Base-by-base conservation (phyloP, 1,140 invertebrate species). In the Nasonia vitripennis region DNA sequence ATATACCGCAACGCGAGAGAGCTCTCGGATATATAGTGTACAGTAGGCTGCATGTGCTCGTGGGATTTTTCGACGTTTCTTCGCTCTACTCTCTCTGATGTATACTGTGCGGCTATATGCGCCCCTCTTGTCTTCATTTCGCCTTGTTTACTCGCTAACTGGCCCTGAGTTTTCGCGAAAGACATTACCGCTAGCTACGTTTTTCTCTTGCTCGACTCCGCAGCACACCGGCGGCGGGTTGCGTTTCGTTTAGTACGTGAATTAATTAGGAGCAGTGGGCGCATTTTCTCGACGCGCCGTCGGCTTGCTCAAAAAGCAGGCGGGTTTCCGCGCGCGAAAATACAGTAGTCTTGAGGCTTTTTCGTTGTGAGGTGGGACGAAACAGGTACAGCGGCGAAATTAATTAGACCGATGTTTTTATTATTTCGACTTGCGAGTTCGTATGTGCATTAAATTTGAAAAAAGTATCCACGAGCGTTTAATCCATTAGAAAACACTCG, bases 241-340 rank as follows among this genome's bases (percentile, higher is more conserved):
- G 31, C 37, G 55, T 78, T 83, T 41, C 55, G 37, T 78, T 73
- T 84, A 78, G 71, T 79, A 20, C 83, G 62, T 10, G 67, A 78
- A 84, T 71, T 84, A 84, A 84, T 84, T 84, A n/a, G 17, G 37
- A 27, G 34, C 34, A 34, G 23, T 3, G 68, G 27, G 55, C 55
- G 17, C 14, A 14, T 62, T 62, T 62, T 62, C 14, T 17, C 12
- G 14, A 20, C 55, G 14, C 6, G 55, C 14, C 37, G 37, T 41
- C 5, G 4, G 37, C 37, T 7, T 5, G 4, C 41, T 45, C 41
- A n/a, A 62, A 62, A 62, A 62, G 20, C 20, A 62, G 55, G 17
- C 17, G 4, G 5, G 20, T 62, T n/a, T n/a, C 20, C 20, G 55
- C 55, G 55, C 55, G 20, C 55, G 55, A 62, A n/a, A 62, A 62